phyloP scores from a whole-genome alignment of 2,888 invertebrate species.

The Himalopsyche anomala region DNA sequence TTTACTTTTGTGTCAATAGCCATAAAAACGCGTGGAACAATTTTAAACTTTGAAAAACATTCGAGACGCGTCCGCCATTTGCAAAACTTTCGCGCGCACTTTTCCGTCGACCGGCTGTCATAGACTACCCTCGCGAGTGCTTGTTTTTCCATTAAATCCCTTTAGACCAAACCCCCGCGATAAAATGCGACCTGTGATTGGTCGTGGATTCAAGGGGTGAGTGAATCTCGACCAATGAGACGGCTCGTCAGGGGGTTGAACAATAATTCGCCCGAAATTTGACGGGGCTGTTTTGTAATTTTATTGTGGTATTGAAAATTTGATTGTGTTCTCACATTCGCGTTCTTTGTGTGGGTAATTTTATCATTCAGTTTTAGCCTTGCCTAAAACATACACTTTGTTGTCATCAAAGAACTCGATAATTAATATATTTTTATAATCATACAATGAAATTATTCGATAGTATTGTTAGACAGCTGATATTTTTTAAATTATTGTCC shows the following conservation, averaged over 20 bases:
- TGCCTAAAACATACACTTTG: no score
- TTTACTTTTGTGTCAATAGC: neutral
- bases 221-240: constrained; percentile 72
- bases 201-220: constrained; percentile 71
- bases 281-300: constrained; percentile 48
- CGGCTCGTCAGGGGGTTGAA: constrained; percentile 49
- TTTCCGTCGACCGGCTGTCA: constrained; percentile 29
- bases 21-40: constrained; percentile 27
- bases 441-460: no score
- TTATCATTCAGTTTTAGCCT: no score
- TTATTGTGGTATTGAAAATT: constrained; percentile 5
- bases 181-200: constrained; percentile 70
- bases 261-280: constrained; percentile 52
- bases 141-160: constrained; percentile 57
- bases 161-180: constrained; percentile 53
- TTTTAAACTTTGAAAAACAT: constrained; percentile 15
- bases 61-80: constrained; percentile 46
- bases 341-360: constrained; percentile 16
- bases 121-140: constrained; percentile 47
- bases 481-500: no score
- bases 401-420: no score
- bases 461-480: no score
- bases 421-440: no score
- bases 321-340: constrained; percentile 6
- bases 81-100: constrained; percentile 5